Conservation (phyloP, 1,140 invertebrate genomes). For the Camponotus pennsylvanicus region DNA sequence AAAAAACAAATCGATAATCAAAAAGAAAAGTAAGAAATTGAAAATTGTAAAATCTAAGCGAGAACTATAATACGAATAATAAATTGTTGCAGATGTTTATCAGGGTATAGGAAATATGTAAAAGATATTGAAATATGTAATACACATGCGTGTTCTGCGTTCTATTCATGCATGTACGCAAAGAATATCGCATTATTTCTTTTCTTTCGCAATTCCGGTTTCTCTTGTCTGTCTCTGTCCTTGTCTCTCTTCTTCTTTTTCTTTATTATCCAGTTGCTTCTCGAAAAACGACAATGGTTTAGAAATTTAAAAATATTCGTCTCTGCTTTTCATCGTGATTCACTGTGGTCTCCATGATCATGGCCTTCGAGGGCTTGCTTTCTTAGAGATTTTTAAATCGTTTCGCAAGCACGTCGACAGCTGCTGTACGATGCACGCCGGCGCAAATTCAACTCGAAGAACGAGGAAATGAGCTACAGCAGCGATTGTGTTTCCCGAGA, state of each 20-base stretch:
- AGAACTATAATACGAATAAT: neutral
- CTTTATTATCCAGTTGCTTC: slow-evolving; percentile 12
- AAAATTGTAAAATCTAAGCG: neutral
- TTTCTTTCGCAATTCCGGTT: slow-evolving; percentile 34
- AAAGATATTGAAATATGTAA: neutral
- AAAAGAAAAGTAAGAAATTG: neutral
- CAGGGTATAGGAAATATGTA: neutral
- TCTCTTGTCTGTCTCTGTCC: neutral
- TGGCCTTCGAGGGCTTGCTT: neutral
- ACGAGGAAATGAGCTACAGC: neutral
- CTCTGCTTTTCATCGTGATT: neutral
- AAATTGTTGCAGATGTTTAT: neutral
- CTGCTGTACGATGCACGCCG: neutral
- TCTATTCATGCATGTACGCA: neutral
- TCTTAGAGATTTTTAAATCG: neutral
- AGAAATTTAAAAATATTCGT: slow-evolving; percentile 77
- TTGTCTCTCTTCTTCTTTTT: neutral
- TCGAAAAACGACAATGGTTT: slow-evolving; percentile 25
- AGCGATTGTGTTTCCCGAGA: slow-evolving; percentile 13
- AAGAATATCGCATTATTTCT: slow-evolving; percentile 13
- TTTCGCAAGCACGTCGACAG: neutral
- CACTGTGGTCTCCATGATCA: neutral
- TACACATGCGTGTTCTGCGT: neutral
- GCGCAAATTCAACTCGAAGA: slow-evolving; percentile 7
- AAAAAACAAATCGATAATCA: neutral